phyloP scores from a whole-genome alignment of 2,888 invertebrate species.

The Falcaria lacertinaria region DNA sequence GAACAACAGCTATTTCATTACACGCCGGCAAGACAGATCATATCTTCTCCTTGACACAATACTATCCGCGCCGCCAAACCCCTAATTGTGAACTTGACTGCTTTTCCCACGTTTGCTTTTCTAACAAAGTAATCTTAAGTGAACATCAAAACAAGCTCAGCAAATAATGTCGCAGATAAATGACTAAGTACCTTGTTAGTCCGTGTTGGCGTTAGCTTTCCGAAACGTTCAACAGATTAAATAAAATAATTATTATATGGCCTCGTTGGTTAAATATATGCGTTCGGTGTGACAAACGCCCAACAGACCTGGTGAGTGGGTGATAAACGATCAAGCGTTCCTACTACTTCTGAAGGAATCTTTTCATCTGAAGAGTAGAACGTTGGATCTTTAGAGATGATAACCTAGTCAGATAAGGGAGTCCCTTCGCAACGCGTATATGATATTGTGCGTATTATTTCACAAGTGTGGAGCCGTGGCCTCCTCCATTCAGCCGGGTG shows the following conservation, averaged over 20 bases:
- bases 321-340: no score
- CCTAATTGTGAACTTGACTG: slow-evolving; percentile 23
- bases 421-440: slow-evolving; percentile 34
- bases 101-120: slow-evolving; percentile 9
- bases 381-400: slow-evolving; percentile 16
- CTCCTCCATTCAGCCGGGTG: slow-evolving; percentile 37
- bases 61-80: slow-evolving; percentile 13
- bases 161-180: no score
- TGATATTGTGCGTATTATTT: slow-evolving; percentile 30
- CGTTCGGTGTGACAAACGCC: no score
- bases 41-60: slow-evolving; percentile 41
- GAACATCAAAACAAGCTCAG: no score
- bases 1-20: slow-evolving; percentile 56
- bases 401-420: slow-evolving; percentile 30
- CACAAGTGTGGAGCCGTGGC: slow-evolving; percentile 30
- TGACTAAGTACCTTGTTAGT: no score
- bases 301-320: no score
- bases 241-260: no score
- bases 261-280: no score
- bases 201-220: no score
- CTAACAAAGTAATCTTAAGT: no score
- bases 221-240: no score
- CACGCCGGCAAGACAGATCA: slow-evolving; percentile 44
- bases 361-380: neutral
- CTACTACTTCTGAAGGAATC: neutral